Percentiles rank a stretch among this genome's conserved stretches.
Evolutionary conservation across 1,140 invertebrate genomes (phyloP).

Genomic region (Solen grandis): DNA sequence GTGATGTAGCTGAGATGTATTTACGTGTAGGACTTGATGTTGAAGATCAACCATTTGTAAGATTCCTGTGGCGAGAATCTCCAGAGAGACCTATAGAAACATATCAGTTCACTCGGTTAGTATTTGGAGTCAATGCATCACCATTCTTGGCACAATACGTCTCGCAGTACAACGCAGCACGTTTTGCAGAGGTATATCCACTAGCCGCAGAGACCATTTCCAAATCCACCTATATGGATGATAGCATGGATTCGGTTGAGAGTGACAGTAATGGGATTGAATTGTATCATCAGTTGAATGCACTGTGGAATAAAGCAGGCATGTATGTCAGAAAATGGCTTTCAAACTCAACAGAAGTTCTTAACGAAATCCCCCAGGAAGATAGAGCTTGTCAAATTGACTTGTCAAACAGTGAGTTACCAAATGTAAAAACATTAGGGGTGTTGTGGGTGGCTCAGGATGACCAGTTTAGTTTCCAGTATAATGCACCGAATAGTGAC

Average conservation of each 20-base stretch:
- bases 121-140: slow-evolving; percentile 44
- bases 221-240: too few relatives aligned
- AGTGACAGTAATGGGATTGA: too few relatives aligned
- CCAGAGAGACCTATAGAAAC: not conserved
- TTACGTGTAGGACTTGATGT: slow-evolving; percentile 14
- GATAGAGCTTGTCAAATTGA: slow-evolving; percentile 39
- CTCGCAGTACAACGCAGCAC: too few relatives aligned
- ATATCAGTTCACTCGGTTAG: slow-evolving; percentile 46
- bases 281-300: too few relatives aligned
- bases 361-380: slow-evolving; percentile 21
- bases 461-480: slow-evolving; percentile 52
- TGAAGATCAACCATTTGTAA: slow-evolving; percentile 22
- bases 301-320: too few relatives aligned
- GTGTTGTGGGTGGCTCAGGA: slow-evolving; percentile 49
- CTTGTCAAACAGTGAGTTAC: slow-evolving; percentile 33
- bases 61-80: slow-evolving; percentile 39
- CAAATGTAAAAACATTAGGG: slow-evolving; percentile 53
- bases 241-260: too few relatives aligned
- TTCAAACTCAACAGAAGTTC: too few relatives aligned
- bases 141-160: slow-evolving; percentile 40
- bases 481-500: not conserved
- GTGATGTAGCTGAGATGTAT: slow-evolving; percentile 54
- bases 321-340: too few relatives aligned
- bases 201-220: too few relatives aligned
- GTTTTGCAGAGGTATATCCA: too few relatives aligned